Evolutionary conservation across 1,140 invertebrate species (phyloP), one percentile per base, ranked within the genome.

Genomic region (Panulirus ornatus): DNA sequence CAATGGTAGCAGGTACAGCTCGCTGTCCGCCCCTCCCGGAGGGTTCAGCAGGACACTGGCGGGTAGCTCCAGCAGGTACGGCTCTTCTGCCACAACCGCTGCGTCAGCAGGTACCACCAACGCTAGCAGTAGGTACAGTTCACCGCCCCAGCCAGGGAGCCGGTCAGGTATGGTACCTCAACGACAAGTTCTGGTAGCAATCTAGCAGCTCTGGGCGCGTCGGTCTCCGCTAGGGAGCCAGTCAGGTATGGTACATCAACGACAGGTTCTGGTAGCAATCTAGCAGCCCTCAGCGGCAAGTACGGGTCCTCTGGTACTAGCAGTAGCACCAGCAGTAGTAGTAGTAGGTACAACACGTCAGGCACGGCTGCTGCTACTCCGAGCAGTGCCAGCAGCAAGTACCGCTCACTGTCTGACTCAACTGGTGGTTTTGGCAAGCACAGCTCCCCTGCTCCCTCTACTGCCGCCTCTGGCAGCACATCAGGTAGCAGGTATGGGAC

Each of bases 241-340:
- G 34, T 58, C 51, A 51, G 78, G 47, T 81, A 81, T 30, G 78
- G 78, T 54, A 81, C 47, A n/a, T 30, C 78, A 47, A 19, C 51
- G 11, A 58, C 47, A 34, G 58, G 78, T 11, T 81, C 78, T 9
- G 78, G 47, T 30, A 58, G 78, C 42, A 81, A 58, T 30, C 51
- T 81, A 34, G 30, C 36, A 34, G 78, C 51, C 3, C 78, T 81
- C 30, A 81, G 78, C 44, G 6, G 27, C 51, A 81, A 36, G 3
- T 81, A 51, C 78, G 47, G 63, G 27, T 9, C 16, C 19, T 70
- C 82, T 84, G 3, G 30, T 58, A 14, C 81, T 34, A 71, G 27
- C 44, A 34, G 82, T 14, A 70, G 36, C 30, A 14, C 30, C n/a
- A 70, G 27, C 34, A 63, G 30, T 6, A 40, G 30, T 14, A 73